Evolutionary conservation across 2,113 vertebrate genomes (phyloP).

Genomic region (human): DNA sequence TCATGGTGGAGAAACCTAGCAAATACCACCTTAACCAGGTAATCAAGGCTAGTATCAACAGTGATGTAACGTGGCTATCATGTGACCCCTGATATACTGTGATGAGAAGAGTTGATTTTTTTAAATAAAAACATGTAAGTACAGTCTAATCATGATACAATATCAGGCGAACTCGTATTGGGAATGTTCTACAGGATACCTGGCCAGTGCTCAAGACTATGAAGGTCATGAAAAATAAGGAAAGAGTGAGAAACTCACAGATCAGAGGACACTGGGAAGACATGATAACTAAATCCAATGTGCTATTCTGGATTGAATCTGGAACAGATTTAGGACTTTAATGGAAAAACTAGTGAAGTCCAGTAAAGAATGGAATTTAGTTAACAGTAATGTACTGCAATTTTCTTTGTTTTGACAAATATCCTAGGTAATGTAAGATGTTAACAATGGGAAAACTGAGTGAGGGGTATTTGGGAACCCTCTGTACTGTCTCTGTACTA

Average conservation of each 20-base stretch:
- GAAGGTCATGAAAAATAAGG: not conserved
- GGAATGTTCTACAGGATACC: not conserved
- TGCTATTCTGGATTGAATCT: not conserved
- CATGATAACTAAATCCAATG: not conserved
- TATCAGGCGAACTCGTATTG: not conserved
- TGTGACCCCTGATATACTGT: not conserved
- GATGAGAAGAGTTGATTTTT: not conserved
- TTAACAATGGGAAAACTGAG: not conserved
- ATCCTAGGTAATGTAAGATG: not conserved
- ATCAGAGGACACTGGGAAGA: not conserved
- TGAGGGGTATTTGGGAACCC: not conserved
- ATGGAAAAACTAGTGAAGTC: not conserved
- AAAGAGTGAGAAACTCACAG: not conserved
- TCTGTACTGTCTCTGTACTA: not conserved
- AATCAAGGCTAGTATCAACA: not conserved
- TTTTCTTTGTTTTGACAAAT: conserved; percentile 20
- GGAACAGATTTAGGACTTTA: not conserved
- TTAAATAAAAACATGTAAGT: not conserved
- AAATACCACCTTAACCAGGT: not conserved
- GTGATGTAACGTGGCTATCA: not conserved
- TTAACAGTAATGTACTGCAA: not conserved
- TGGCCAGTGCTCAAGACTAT: not conserved
- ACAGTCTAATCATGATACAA: not conserved
- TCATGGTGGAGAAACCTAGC: not conserved
- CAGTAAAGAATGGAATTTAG: not conserved